Conservation (phyloP, 2,113 vertebrate species). For the Glaucomys volans region DNA sequence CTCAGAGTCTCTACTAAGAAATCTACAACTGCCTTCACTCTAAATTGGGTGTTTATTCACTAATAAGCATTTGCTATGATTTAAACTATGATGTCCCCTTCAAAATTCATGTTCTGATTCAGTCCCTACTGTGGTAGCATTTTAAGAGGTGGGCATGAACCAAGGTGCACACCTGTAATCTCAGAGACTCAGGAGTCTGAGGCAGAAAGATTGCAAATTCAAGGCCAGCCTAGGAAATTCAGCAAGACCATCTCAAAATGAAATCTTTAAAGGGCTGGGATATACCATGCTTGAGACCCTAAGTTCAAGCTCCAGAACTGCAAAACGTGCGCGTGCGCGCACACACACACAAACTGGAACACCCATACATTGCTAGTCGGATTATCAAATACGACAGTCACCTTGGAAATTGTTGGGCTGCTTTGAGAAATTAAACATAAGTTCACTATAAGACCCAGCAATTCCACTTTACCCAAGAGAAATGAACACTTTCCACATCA, state of each 20-base stretch:
- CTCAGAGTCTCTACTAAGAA: not conserved
- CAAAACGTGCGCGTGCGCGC: no score
- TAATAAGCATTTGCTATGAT: not conserved
- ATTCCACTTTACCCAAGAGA: not conserved
- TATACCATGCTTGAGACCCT: not conserved
- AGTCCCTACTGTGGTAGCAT: no score
- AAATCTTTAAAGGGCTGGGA: not conserved
- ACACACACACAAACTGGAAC: not conserved
- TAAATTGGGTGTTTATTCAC: not conserved
- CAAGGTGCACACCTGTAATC: not conserved
- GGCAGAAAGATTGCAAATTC: no score
- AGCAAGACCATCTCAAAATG: not conserved
- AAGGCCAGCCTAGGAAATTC: not conserved
- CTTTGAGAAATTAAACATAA: slow-evolving; percentile 13
- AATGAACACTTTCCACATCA: not conserved
- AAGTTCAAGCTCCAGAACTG: not conserved
- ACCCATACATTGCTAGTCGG: not conserved
- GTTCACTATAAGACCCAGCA: not conserved
- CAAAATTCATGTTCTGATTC: not conserved
- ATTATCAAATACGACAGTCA: not conserved
- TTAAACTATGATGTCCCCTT: not conserved
- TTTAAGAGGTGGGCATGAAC: no score
- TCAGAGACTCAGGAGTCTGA: not conserved
- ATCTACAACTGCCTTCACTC: not conserved
- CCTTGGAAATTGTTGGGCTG: not conserved